phyloP scores from a whole-genome alignment of 2,797 vertebrate species.

The Lindbergichthys nudifrons region DNA sequence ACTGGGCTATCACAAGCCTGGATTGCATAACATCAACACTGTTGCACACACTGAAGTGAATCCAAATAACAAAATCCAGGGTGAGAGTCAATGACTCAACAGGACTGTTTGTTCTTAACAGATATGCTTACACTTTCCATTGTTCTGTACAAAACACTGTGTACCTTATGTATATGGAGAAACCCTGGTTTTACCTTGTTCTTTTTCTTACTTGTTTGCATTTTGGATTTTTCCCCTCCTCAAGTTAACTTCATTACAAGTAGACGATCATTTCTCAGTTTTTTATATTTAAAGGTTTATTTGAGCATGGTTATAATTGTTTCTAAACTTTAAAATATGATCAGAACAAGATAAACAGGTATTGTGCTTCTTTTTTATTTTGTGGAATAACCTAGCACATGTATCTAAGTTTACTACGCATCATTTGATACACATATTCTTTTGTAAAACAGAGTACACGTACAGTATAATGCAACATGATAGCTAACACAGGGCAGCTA shows the following conservation, averaged over 20 bases:
- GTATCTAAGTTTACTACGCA: background rate
- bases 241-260: constrained; percentile 22
- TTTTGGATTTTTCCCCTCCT: background rate
- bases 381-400: background rate
- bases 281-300: background rate
- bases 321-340: background rate
- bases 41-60: constrained; percentile 32
- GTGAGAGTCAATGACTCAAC: constrained; percentile 46
- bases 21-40: constrained; percentile 24
- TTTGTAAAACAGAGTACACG: background rate
- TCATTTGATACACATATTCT: background rate
- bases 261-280: background rate
- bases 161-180: constrained; percentile 27
- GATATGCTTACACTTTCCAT: constrained; percentile 49
- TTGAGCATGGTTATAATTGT: background rate
- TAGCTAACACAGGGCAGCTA: background rate
- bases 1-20: constrained; percentile 2
- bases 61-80: constrained; percentile 42
- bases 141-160: constrained; percentile 48
- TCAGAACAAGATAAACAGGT: background rate
- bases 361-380: background rate
- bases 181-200: constrained; percentile 7
- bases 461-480: background rate
- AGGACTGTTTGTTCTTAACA: constrained; percentile 48
- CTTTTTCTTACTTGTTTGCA: constrained; percentile 7